phyloP scores from a whole-genome alignment of 2,888 invertebrate species.

The Agrochola macilenta region DNA sequence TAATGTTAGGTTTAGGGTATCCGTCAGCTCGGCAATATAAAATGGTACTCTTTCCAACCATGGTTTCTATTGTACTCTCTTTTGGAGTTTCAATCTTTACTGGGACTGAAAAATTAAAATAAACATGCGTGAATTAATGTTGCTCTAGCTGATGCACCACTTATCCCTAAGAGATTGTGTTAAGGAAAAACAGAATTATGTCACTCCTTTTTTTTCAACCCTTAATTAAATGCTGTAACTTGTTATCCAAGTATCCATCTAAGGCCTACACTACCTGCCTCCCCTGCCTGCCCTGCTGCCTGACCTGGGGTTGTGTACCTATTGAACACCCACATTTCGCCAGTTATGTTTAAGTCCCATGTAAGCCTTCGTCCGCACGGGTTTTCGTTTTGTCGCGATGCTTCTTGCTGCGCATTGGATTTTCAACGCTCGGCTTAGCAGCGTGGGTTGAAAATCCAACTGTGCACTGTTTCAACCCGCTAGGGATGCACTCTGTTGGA shows the following conservation, averaged over 20 bases:
- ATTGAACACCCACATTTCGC: not conserved
- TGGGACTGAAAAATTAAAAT: constrained; percentile 45
- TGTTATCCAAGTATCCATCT: too few species aligned
- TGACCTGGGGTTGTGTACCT: too few species aligned
- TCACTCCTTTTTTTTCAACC: not conserved
- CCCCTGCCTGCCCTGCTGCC: too few species aligned
- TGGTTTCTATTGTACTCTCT: constrained; percentile 47
- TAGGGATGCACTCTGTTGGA: too few species aligned
- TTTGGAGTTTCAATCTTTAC: constrained; percentile 60
- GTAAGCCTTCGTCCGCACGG: too few species aligned
- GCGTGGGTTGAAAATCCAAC: too few species aligned
- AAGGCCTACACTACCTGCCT: too few species aligned
- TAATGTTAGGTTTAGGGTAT: constrained; percentile 71
- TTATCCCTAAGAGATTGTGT: not conserved
- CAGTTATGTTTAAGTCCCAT: not conserved
- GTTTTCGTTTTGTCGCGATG: too few species aligned
- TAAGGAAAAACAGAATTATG: not conserved
- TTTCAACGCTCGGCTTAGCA: too few species aligned
- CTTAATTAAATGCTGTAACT: not conserved
- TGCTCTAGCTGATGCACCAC: not conserved
- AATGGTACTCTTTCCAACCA: constrained; percentile 60
- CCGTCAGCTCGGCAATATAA: constrained; percentile 75
- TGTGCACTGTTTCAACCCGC: too few species aligned
- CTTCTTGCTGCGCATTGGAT: too few species aligned
- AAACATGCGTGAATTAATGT: not conserved